phyloP scores from a whole-genome alignment of 2,888 invertebrate species.

The Tubulanus polymorphus region DNA sequence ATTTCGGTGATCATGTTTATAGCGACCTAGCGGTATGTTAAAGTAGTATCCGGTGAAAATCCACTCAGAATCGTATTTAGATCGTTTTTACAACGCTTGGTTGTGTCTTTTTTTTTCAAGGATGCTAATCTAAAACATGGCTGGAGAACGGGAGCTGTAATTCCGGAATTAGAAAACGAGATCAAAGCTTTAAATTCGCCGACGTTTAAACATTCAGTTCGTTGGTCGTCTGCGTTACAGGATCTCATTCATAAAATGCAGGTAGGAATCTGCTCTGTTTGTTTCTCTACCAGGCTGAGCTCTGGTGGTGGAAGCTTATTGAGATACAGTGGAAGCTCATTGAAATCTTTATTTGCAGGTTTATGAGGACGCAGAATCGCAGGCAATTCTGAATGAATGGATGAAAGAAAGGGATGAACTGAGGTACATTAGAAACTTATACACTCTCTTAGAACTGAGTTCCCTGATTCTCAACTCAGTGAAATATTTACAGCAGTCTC shows the following conservation, averaged over 20 bases:
- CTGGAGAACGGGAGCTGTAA: constrained; percentile 96
- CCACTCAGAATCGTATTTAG: background rate
- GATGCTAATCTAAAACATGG: constrained; percentile 94
- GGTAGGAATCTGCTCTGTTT: constrained; percentile 29
- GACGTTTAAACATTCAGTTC: constrained; percentile 80
- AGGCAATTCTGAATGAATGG: constrained; percentile 62
- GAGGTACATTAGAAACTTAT: constrained; percentile 50
- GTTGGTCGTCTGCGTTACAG: constrained; percentile 54
- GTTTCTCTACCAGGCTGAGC: too few relatives aligned
- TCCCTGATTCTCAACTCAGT: too few relatives aligned
- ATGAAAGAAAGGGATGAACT: constrained; percentile 57
- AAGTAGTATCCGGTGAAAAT: background rate
- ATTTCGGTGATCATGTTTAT: constrained; percentile 98
- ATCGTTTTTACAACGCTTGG: background rate
- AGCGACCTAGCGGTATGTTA: constrained; percentile 76
- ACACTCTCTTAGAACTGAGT: background rate
- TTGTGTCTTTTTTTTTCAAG: constrained; percentile 26
- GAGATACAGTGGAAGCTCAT: constrained; percentile 83
- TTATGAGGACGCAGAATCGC: constrained; percentile 27
- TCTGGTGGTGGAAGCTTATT: constrained; percentile 59
- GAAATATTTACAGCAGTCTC: too few relatives aligned
- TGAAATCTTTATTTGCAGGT: constrained; percentile 36
- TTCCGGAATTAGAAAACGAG: constrained; percentile 88
- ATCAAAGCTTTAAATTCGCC: constrained; percentile 79
- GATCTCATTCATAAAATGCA: constrained; percentile 46